phyloP scores from a whole-genome alignment of 2,113 vertebrate species.

The Neogobius melanostomus region DNA sequence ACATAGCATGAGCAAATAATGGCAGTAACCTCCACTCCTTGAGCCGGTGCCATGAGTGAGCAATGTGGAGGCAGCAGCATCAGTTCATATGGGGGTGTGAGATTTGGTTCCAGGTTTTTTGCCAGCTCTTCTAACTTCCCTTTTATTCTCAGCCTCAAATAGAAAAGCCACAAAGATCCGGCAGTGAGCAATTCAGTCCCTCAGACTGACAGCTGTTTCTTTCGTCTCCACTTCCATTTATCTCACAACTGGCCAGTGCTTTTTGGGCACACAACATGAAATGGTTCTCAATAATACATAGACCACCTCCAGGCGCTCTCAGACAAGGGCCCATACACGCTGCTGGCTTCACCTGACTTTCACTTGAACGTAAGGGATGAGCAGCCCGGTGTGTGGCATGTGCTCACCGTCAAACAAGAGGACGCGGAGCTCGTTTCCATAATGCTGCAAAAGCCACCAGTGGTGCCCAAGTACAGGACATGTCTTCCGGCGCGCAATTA shows the following conservation, averaged over 20 bases:
- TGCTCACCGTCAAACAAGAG: slow-evolving; percentile 38
- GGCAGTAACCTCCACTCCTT: slow-evolving; percentile 24
- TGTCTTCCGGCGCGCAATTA: slow-evolving; percentile 70
- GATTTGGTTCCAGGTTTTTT: slow-evolving; percentile 21
- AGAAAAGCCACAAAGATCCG: slow-evolving; percentile 1
- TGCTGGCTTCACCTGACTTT: slow-evolving; percentile 52
- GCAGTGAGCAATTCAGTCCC: slow-evolving; percentile 15
- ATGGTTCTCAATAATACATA: slow-evolving; percentile 69
- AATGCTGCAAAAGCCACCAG: slow-evolving; percentile 21
- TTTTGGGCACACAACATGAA: slow-evolving; percentile 49
- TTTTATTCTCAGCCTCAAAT: slow-evolving; percentile 1
- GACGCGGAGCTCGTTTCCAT: background rate
- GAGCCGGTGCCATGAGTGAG: slow-evolving; percentile 35
- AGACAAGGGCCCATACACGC: slow-evolving; percentile 49
- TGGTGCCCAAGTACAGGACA: slow-evolving; percentile 52
- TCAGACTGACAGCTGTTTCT: slow-evolving; percentile 18
- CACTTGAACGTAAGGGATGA: slow-evolving; percentile 43
- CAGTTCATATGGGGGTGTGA: slow-evolving; percentile 26
- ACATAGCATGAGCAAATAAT: background rate
- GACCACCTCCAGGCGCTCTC: slow-evolving; percentile 44
- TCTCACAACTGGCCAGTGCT: slow-evolving; percentile 56
- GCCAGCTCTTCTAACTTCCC: slow-evolving; percentile 11
- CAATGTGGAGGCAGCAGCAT: slow-evolving; percentile 32
- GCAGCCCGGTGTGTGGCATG: slow-evolving; percentile 28
- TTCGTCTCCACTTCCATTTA: slow-evolving; percentile 23